Evolutionary conservation across 2,888 invertebrate species (phyloP), one percentile per base, ranked within the genome.

Genomic region (Agriopis marginaria): DNA sequence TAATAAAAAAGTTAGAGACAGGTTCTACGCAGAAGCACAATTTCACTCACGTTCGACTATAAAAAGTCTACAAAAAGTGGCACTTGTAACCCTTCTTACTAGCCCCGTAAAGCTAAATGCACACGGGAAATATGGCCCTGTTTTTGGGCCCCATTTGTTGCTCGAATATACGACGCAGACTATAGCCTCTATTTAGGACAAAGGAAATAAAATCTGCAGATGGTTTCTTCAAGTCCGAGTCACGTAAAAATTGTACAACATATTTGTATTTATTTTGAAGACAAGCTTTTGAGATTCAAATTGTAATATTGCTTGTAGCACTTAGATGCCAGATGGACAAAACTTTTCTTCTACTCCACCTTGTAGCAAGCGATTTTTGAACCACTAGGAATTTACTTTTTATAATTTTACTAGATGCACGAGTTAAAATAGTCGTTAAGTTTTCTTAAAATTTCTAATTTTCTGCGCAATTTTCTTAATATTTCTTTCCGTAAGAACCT

Each of bases 31-130:
- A 55, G 51, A 54, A 58, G 64, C 61, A 65, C 68, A 67, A 90
- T 89, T 90, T 90, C 85, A 86, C 86, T 90, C 89, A 89, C 89
- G 89, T 88, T 81, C 75, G 74, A 74, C 81, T 79, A 83, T 90
- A 91, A 89, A 87, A 85, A 86, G 73, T 67, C 70, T 79, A 79
- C 70, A 70, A 69, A 69, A 69, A 69, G 63, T 55, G 56, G 51
- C 61, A 69, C 61, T 69, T 69, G 65, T 62, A 70, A 70, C 66
- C 70, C 66, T 70, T 63, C 70, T 63, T 63, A 66, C 66, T 63
- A n/a, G 63, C 32, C 47, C 63, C 62, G 54, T 70, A 66, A 70
- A 70, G 66, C 70, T 70, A 63, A 70, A 70, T 70, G 70, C 70
- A 70, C 66, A 66, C 10, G 66, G 47, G 47, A 70, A 62, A 70